Base-by-base conservation (phyloP, 1,140 invertebrate species). In the Myzus persicae region DNA sequence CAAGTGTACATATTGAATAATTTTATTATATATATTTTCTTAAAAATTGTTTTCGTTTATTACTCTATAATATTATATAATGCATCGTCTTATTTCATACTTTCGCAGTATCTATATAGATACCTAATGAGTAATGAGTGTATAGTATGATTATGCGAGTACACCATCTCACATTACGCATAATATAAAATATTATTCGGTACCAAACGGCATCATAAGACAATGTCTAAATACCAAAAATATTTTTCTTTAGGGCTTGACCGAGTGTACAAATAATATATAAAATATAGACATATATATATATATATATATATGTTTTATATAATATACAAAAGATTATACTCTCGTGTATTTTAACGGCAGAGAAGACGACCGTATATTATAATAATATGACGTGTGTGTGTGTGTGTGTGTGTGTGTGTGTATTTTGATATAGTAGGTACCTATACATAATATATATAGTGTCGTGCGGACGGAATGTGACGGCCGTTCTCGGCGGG, bases 391-490 rank as follows among this genome's bases (percentile, higher is more conserved):
- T 81, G 76, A 81, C 76, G 36, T 81, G 14, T 48, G 76, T 36
- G 20, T 36, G 31, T 81, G 51, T 54, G 51, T 54, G 51, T 26
- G 51, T 51, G 20, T 24, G 51, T 54, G 24, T 54, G 26, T 24
- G 51, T 54, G 24, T 54, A 9, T 67, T 67, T 31, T 67, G 59
- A 67, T 67, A 67, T 67, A 67, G 59, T 67, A 67, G 59, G 31
- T 67, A 67, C 59, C 54, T 31, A 59, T 59, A 59, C 26, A 81
- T 81, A 22, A 81, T 81, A 81, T 67, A 81, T 81, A 81, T 36
- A 81, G 36, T 81, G 76, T 81, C 76, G 76, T 81, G 76, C 76
- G 76, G 76, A 81, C 76, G 76, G 76, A 81, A 81, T 81, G 76
- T 81, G 81, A 38, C 81, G 36, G 81, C 36, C 81, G 81, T 84